Evolutionary conservation across 30 jellyfish, hydroid and myxozoan genomes (phyloP), one percentile per base, ranked within the genome.

Genomic region (Cassiopea andromeda): DNA sequence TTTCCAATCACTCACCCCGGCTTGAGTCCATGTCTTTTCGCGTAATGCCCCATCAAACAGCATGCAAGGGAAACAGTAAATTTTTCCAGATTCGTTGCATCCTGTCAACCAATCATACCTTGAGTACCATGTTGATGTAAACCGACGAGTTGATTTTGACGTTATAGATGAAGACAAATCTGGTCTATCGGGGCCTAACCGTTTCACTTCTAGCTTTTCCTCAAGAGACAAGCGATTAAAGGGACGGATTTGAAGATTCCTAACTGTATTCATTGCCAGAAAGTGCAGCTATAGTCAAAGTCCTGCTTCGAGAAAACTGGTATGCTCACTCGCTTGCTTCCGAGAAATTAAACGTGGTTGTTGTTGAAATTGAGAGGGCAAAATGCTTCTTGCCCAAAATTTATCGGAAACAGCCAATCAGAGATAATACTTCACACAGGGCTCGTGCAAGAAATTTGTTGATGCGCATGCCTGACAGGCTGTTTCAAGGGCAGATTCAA

Each of bases 1-100:
- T 73, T 76, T 87, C 85, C 90, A 87, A 73, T 87, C 94, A 19
- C 27, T 77, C 58, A 59, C 78, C 43, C 94, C 91, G 69, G 77
- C 8, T 58, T 64, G 59, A 45, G 85, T 87, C 94, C 91, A 87
- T 7, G 85, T 43, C 71, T 87, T 77, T 66, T 78, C 85, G 3
- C 85, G 57, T n/a, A 8, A 57, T 10, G 84, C 46, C 1, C 76
- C 78, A 44, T 89, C 93, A 75, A 86, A 86, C 73, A 70, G 78
- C 7, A 84, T 16, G 61, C 92, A 84, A 50, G 92, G 92, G 57
- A 84, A 84, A 73, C 85, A 84, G 74, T 84, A 73, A n/a, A 58
- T 87, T 54, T 84, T 73, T 78, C 57, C 69, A 50, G 87, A 12
- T 9, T 75, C 80, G 73, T 61, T 44, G 93, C 93, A 85, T 9